A percentile compares a stretch with the other conserved stretches of the same genome.
These are phyloP conservation scores for Lynx canadensis DNA, from an alignment of 2,113 vertebrate genomes.

Conservation along the genomic window DNA sequence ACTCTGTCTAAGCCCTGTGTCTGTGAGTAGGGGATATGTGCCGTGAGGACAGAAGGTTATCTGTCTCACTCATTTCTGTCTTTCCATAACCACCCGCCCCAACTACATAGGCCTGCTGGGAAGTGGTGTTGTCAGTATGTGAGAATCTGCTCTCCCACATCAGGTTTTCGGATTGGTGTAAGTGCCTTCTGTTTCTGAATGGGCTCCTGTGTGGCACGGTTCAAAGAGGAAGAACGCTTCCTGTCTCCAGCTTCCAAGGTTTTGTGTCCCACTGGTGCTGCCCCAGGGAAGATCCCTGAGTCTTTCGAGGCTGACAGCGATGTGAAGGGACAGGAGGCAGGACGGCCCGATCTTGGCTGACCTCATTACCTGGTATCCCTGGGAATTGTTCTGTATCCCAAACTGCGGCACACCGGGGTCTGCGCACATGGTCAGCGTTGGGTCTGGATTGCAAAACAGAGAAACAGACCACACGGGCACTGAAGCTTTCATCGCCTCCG, in stretches of 20 bases:
- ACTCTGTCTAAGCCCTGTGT: not conserved
- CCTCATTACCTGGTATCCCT: slow-evolving; percentile 93
- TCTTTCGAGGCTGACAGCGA: not conserved
- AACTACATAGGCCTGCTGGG: fast-evolving
- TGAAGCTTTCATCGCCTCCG: fast-evolving
- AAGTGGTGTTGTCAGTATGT: fast-evolving
- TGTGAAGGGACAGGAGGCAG: not conserved
- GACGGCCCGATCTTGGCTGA: not conserved
- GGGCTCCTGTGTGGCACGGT: fast-evolving
- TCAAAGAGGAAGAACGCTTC: not conserved
- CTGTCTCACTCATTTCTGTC: not conserved
- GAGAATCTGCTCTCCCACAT: not conserved
- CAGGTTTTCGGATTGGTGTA: not conserved
- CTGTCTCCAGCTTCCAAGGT: not conserved
- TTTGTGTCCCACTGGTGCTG: not conserved
- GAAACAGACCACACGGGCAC: not conserved
- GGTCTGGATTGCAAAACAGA: slow-evolving; percentile 86
- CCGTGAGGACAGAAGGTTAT: not conserved
- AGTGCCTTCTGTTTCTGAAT: not conserved
- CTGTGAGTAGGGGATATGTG: not conserved
- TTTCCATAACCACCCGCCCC: not conserved
- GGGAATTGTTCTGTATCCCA: slow-evolving; percentile 96
- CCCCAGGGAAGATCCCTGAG: not conserved
- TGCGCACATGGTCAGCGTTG: slow-evolving; percentile 92
- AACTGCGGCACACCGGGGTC: slow-evolving; percentile 94